Evolutionary conservation across 2,113 vertebrate species (phyloP).

Genomic region (Nematolebias whitei): DNA sequence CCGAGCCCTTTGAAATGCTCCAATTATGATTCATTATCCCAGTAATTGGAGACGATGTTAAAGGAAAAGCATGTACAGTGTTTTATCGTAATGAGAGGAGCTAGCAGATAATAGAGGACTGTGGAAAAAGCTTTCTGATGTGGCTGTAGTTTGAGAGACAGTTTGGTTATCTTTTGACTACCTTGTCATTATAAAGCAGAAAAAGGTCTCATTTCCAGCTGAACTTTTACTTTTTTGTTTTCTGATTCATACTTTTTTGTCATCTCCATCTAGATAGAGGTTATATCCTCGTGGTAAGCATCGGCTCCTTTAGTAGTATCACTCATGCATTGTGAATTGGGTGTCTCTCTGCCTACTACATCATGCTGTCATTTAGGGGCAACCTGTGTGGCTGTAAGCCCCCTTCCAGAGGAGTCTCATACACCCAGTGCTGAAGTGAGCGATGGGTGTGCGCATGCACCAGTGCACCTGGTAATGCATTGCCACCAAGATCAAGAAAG

Average conservation of each 20-base stretch:
- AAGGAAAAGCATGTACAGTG: constrained; percentile 51
- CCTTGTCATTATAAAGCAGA: constrained; percentile 36
- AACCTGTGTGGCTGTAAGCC: constrained; percentile 42
- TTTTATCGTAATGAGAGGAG: constrained; percentile 61
- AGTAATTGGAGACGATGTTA: constrained; percentile 60
- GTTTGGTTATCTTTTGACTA: constrained; percentile 46
- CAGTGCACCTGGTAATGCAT: constrained; percentile 74
- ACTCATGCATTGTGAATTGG: constrained; percentile 49
- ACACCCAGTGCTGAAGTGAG: constrained; percentile 59
- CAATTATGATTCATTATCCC: constrained; percentile 73
- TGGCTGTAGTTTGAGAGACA: constrained; percentile 37
- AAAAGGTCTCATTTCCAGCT: constrained; percentile 15
- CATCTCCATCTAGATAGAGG: not conserved
- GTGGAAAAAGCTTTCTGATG: constrained; percentile 43
- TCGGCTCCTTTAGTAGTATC: constrained; percentile 10
- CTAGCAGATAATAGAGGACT: constrained; percentile 55
- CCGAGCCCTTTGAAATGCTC: constrained; percentile 67
- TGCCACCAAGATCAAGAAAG: constrained; percentile 72
- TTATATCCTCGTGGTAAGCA: constrained; percentile 42
- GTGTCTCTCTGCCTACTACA: constrained; percentile 52
- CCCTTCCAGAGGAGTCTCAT: constrained; percentile 39
- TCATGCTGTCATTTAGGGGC: constrained; percentile 64
- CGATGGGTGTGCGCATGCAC: constrained; percentile 72
- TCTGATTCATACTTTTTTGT: not conserved
- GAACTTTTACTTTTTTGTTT: not conserved